These are phyloP conservation scores for Phataginus tetradactyla DNA, from an alignment of 2,797 vertebrate species.

Conservation along the genomic window DNA sequence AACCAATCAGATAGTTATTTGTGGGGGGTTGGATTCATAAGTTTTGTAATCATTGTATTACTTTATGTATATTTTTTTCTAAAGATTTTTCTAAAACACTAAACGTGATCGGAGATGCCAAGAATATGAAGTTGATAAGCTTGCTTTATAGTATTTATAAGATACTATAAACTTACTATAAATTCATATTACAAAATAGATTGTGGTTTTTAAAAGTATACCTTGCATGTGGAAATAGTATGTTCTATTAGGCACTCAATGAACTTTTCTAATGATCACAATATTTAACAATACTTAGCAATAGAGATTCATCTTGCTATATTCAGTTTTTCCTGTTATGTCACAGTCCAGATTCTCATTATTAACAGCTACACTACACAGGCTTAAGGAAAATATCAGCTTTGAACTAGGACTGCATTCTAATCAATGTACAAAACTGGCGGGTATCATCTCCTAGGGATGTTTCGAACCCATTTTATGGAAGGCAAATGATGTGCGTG, in stretches of 20 bases:
- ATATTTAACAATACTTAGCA: not conserved
- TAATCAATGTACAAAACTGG: not conserved
- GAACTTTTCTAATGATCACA: not conserved
- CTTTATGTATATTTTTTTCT: not conserved
- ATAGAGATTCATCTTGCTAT: not conserved
- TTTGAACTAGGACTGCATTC: not conserved
- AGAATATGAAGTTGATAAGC: not conserved
- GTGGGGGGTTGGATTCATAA: not conserved
- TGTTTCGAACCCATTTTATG: not conserved
- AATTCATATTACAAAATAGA: not conserved
- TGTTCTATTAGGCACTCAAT: not conserved
- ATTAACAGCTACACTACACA: not conserved
- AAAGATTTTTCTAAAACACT: not conserved
- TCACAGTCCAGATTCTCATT: not conserved
- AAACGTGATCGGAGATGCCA: not conserved
- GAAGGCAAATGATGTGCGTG: not conserved
- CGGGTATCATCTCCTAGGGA: not conserved
- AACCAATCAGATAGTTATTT: not conserved
- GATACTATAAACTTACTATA: not conserved
- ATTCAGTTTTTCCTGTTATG: conserved; percentile 11
- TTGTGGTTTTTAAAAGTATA: not conserved
- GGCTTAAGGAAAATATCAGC: not conserved
- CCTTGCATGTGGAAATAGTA: not conserved
- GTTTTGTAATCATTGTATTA: not conserved
- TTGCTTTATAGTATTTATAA: conserved; percentile 9